These are phyloP conservation scores for Loripinus fragilis DNA, from an alignment of 2,888 invertebrate species.

Conservation along the genomic window DNA sequence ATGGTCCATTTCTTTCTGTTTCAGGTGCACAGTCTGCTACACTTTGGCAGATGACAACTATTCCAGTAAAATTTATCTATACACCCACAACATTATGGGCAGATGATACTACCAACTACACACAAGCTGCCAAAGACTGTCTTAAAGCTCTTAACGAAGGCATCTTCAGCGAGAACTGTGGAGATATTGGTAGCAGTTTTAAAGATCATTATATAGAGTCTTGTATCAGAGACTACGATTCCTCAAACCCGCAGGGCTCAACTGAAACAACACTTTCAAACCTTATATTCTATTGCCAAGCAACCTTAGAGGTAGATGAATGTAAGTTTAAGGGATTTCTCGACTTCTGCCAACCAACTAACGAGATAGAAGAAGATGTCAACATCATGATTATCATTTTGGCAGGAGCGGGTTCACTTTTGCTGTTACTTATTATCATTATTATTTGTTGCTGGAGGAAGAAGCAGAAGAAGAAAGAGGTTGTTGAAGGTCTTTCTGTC, in stretches of 20 bases:
- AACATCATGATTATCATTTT: constrained; percentile 23
- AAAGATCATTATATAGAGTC: constrained; percentile 65
- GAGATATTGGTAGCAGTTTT: constrained; percentile 42
- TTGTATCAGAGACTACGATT: constrained; percentile 62
- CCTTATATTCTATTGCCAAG: constrained; percentile 69
- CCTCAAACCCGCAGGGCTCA: constrained; percentile 45
- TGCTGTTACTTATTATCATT: constrained; percentile 22
- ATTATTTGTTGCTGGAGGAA: constrained; percentile 12
- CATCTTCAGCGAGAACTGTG: constrained; percentile 48
- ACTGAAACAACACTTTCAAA: constrained; percentile 42
- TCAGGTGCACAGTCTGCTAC: not conserved
- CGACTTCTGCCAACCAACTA: constrained; percentile 60
- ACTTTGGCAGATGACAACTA: constrained; percentile 58
- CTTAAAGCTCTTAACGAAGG: constrained; percentile 43
- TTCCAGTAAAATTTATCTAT: constrained; percentile 51
- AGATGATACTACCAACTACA: constrained; percentile 26
- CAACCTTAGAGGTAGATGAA: constrained; percentile 57
- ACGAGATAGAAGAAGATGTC: constrained; percentile 5
- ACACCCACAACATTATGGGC: constrained; percentile 34
- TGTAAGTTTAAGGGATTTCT: constrained; percentile 65
- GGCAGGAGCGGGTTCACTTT: constrained; percentile 24
- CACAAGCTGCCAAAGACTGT: constrained; percentile 40
- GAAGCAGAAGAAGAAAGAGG: constrained; percentile 29
- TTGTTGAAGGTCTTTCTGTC: not conserved
- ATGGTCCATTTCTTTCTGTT: not conserved